phyloP scores from a whole-genome alignment of 2,888 invertebrate species.

The Lacanobia oleracea region DNA sequence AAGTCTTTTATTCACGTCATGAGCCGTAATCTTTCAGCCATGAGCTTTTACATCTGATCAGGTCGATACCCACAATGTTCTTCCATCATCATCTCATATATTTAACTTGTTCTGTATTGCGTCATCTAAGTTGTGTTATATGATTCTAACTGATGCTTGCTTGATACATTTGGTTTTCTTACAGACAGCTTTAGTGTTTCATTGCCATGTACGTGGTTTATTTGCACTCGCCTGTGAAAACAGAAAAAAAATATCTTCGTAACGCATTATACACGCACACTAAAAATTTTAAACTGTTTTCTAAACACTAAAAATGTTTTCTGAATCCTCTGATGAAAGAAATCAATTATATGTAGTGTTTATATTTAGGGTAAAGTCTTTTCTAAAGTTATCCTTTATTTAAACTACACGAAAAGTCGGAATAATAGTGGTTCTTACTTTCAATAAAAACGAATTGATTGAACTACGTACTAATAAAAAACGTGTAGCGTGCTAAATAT shows the following conservation, averaged over 20 bases:
- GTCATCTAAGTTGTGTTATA: constrained; percentile 71
- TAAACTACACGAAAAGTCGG: constrained; percentile 19
- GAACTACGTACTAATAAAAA: constrained; percentile 29
- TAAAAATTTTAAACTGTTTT: constrained; percentile 57
- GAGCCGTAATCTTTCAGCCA: constrained; percentile 78
- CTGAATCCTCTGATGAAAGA: constrained; percentile 40
- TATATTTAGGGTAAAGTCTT: constrained; percentile 23
- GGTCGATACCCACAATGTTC: constrained; percentile 68
- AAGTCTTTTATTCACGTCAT: constrained; percentile 81
- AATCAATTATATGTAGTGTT: constrained; percentile 26
- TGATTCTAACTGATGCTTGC: constrained; percentile 77
- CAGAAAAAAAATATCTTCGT: constrained; percentile 57
- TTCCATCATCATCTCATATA: constrained; percentile 70
- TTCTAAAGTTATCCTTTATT: constrained; percentile 32
- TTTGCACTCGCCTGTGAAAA: constrained; percentile 69
- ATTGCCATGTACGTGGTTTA: constrained; percentile 71
- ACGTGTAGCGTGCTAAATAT: constrained; percentile 41
- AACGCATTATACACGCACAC: constrained; percentile 65
- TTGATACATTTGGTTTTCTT: constrained; percentile 73
- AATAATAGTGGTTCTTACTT: constrained; percentile 11
- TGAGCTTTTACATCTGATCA: constrained; percentile 77
- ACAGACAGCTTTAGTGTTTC: constrained; percentile 71
- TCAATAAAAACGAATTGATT: constrained; percentile 23
- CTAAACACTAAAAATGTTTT: constrained; percentile 27
- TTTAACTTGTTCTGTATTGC: constrained; percentile 67